Evolutionary conservation across 2,797 vertebrate genomes (phyloP), one percentile per base, ranked within the genome.

Genomic region (Alca torda): DNA sequence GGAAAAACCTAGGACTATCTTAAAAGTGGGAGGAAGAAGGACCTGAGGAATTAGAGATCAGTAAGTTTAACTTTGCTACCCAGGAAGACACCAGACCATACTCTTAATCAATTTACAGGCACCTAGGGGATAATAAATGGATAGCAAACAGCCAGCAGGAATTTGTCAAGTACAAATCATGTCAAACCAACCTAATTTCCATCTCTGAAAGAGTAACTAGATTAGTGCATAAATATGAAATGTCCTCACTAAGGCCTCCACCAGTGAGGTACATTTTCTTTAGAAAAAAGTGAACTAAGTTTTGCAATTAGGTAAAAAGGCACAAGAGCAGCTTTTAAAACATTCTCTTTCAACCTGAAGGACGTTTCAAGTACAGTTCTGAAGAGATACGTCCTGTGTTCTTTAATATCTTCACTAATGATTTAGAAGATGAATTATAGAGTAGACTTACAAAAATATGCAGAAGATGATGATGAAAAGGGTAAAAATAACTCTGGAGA

Each of bases 401-500:
- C 73, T 61, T 87, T 78, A 67, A 20, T 23, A 88, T 35, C 70
- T 39, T 54, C 43, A 73, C 61, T 91, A 78, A 86, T 59, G 41
- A 59, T 59, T 92, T 73, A 73, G 33, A 61, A 84, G 84, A 90
- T 46, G 37, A 95, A 93, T 86, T 91, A 74, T 26, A 82, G 53
- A 89, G 26, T 10, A 90, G 65, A 79, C 31, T 72, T 67, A 78
- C 33, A 76, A 95, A 95, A 94, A 83, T 50, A 88, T 14, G 30
- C 68, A 93, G 43, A 90, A 11, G n/a, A 92, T 20, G 18, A 87
- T 25, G 60, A 94, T 46, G 41, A 64, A 75, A 88, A 69, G 21
- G 13, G 39, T 73, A 92, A 91, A 95, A 94, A 93, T 81, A 81
- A 19, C 92, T 70, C 64, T 30, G 41, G 46, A 81, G 68, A 84